Percentiles rank a stretch among this genome's conserved stretches.
phyloP scores from a whole-genome alignment of 2,888 invertebrate genomes.

The Petrolisthes cinctipes region DNA sequence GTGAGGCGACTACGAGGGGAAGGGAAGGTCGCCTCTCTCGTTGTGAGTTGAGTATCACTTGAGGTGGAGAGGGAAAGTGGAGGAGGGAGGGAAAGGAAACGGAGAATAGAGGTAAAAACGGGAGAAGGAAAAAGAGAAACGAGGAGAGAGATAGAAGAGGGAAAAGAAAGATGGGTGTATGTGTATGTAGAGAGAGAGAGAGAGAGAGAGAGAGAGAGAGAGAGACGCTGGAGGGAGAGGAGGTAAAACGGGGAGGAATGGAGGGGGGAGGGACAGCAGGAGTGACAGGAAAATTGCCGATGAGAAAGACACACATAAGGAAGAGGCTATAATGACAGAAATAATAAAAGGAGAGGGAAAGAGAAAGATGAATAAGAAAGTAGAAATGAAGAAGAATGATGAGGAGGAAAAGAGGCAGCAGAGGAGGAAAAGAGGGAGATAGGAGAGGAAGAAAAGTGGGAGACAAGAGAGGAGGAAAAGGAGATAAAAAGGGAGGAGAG shows the following conservation, averaged over 20 bases:
- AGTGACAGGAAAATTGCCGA: neutral
- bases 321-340: too few relatives aligned
- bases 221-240: neutral
- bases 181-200: neutral
- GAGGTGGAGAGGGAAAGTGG: neutral
- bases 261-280: neutral
- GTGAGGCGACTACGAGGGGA: neutral
- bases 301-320: neutral
- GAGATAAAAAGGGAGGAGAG: neutral
- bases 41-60: too few relatives aligned
- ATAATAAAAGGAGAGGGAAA: neutral
- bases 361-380: neutral
- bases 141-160: neutral
- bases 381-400: neutral
- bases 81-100: neutral
- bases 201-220: neutral
- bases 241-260: neutral
- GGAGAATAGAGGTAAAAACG: neutral
- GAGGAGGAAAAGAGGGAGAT: neutral
- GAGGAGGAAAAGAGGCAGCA: neutral
- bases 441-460: neutral
- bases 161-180: neutral
- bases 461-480: neutral
- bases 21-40: neutral
- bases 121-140: neutral